Base-by-base conservation (phyloP, 2,113 vertebrate species). In the Eidolon helvum region DNA sequence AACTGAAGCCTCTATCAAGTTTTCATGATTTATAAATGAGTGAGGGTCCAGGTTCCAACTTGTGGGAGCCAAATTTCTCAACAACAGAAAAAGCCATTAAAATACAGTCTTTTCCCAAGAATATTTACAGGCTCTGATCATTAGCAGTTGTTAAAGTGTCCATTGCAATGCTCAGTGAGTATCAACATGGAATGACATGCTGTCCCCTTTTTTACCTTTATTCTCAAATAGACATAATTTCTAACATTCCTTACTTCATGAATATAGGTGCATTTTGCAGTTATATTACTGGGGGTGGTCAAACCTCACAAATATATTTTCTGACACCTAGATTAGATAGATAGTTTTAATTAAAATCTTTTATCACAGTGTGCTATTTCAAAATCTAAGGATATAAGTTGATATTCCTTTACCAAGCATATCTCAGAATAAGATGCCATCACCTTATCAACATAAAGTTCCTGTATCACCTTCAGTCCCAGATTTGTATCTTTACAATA, bases 401-500 rank as follows among this genome's bases (percentile, higher is more conserved):
- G 40, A 87, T 63, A 85, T 24, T 68, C 12, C 15, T 84, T 92
- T 84, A 90, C 16, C 45, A 72, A 77, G 11, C 10, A 33, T 69
- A 26, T 65, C 63, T 95, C 63, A 91, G 80, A 91, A 84, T 85
- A 59, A 61, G 35, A 92, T 66, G 43, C 14, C 38, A 63, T 86
- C 21, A n/a, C 72, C 33, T 87, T 59, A 66, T 30, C 16, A 48
- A 33, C 40, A 78, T 48, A 40, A 74, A 83, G n/a, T 95, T 61
- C n/a, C 45, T 35, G 94, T 61, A 48, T 11, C 11, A 87, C 26
- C 35, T 83, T 80, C 72, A 90, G 16, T 8, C 66, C 28, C 68
- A 91, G 28, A 94, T 90, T 87, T 94, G 10, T 78, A 40, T 69
- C 74, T 92, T 92, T 94, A 91, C 21, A n/a, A 48, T 87, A 90